Base-by-base conservation (phyloP, 2,113 vertebrate species). In the Cnemophilus loriae region DNA sequence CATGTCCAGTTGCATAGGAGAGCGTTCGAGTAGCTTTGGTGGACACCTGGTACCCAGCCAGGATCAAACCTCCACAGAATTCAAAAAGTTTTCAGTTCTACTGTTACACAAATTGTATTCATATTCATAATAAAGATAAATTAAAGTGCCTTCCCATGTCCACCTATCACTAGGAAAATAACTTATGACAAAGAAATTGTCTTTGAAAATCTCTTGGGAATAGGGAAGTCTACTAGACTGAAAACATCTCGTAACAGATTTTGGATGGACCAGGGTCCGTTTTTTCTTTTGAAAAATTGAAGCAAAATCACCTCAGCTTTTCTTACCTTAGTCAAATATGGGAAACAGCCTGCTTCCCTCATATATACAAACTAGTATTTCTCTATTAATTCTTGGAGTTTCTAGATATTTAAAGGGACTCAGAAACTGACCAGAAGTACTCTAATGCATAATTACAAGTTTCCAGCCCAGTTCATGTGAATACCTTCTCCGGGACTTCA, bases 191-290 rank as follows among this genome's bases (percentile, higher is more conserved):
- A 16, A 78, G 28, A 75, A 78, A 47, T 35, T 10, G 3, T 63
- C 73, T 70, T 64, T 71, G 30, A 85, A 74, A 84, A 81, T 63
- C 24, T 7, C 11, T 9, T 28, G 4, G 35, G 21, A 77, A 28
- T 24, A 75, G 16, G 12, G 16, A 85, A 53, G 18, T 64, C n/a
- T 81, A 11, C 16, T 35, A 53, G 30, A 46, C 16, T 32, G 60
- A 39, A 84, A 69, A 61, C 22, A 3, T 77, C 17, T 56, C 42
- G 20, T 37, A 80, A 76, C 3, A 44, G 10, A 26, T 70, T 83
- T 89, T 74, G 21, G 7, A 69, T 9, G 9, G 7, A 33, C 6
- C 0, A 1, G 13, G 6, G 3, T 80, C 71, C 0, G 0, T 15
- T 63, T 49, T 67, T 56, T 3, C 6, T 56, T 61, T 82, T 32